Percentiles rank a stretch among this genome's conserved stretches.
phyloP scores from a whole-genome alignment of 1,140 invertebrate species.

The Fopius arisanus region DNA sequence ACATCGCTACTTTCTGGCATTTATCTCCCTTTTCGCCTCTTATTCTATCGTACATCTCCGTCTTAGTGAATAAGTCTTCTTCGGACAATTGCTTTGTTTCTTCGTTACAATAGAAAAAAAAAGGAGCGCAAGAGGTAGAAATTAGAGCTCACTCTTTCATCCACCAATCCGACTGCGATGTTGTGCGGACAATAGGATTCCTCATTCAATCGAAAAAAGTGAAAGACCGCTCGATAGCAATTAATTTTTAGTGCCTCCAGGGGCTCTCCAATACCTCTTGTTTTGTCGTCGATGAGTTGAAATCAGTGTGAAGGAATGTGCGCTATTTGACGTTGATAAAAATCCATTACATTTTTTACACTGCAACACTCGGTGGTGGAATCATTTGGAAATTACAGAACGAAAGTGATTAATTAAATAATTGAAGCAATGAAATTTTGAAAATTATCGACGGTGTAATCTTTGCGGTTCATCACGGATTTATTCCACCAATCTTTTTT shows the following conservation, averaged over 20 bases:
- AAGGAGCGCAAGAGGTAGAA: background rate
- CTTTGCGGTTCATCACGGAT: background rate
- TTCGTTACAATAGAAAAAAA: slow-evolving; percentile 5
- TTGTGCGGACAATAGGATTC: background rate
- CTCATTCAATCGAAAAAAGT: background rate
- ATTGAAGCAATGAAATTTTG: no score
- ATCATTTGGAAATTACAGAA: no score
- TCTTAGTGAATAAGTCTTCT: slow-evolving; percentile 5
- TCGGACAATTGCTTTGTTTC: background rate
- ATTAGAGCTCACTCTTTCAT: slow-evolving; percentile 9
- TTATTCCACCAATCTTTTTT: background rate
- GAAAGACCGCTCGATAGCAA: background rate
- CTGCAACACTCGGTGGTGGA: no score
- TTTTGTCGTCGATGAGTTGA: background rate
- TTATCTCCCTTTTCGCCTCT: background rate
- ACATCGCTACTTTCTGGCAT: slow-evolving; percentile 35
- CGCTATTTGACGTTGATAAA: no score
- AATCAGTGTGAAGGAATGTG: background rate
- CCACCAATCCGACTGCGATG: background rate
- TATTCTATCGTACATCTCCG: background rate
- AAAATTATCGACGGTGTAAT: no score
- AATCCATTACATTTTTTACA: no score
- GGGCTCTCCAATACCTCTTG: no score
- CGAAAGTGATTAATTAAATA: no score
- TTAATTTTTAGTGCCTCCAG: background rate